Evolutionary conservation across 1,140 invertebrate genomes (phyloP), one percentile per base, ranked within the genome.

Genomic region (Procambarus clarkii): DNA sequence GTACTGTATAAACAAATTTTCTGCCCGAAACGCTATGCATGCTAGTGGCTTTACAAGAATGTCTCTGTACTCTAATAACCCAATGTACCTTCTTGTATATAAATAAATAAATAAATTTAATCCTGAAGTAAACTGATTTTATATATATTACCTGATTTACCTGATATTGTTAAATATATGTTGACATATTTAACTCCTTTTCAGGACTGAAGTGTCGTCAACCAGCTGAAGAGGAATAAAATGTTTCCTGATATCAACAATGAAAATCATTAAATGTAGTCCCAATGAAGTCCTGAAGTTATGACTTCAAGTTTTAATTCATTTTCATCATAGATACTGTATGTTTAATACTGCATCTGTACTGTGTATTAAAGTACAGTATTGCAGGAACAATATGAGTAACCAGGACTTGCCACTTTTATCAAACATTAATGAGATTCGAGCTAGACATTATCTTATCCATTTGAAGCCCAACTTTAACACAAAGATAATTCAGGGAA

Each of bases 391-490:
- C 76, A 91, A n/a, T 24, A 91, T 91, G 88, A 79, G 81, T 64
- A 45, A 84, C 71, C 80, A 85, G n/a, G 88, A 91, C 45, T 34
- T 91, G n/a, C 88, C 88, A 13, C 58, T 91, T 54, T 81, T 91
- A 76, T 83, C 88, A 50, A 91, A 91, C 34, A 91, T 91, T 44
- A 64, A 34, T 54, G 81, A 91, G 69, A 78, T 91, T 50, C 69
- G 89, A 54, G 92, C 92, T 48, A 81, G 92, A 34, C 93, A 93
- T 71, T 94, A 94, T 88, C 83, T 94, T 45, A 84, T 94, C n/a
- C 91, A 94, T 77, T 78, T 94, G 9, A 83, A 91, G 69, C 93
- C 93, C 88, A 83, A 93, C 74, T 76, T 94, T 46, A 71, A 83
- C n/a, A 89, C 81, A 34, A 93, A 92, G 74, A 78, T 77, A 13